Percentiles rank a stretch among this genome's conserved stretches.
Evolutionary conservation across 2,113 vertebrate species (phyloP).

Genomic region (Psittacula cyanocephala): DNA sequence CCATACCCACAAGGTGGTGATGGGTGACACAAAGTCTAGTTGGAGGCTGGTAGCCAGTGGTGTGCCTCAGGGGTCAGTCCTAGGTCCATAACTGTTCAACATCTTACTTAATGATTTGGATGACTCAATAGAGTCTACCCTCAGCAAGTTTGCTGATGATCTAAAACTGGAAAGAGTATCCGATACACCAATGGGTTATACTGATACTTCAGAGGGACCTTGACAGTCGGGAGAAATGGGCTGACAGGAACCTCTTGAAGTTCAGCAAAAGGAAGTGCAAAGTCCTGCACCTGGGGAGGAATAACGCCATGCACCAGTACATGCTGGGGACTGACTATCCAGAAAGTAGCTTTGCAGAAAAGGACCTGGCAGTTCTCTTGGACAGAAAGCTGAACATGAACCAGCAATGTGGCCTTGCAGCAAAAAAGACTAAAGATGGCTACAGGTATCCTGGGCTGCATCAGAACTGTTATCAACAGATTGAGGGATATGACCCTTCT

Average conservation of each 20-base stretch:
- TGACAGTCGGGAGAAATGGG: neutral
- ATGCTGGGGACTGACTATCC: neutral
- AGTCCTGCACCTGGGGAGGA: neutral
- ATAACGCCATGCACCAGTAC: neutral
- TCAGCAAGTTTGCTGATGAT: neutral
- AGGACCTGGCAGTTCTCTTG: neutral
- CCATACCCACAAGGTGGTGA: neutral
- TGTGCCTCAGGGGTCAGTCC: neutral
- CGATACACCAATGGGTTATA: neutral
- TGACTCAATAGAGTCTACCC: neutral
- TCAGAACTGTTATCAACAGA: neutral
- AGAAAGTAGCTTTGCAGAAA: neutral
- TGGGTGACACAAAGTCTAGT: neutral
- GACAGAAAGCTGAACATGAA: neutral
- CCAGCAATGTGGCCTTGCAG: neutral
- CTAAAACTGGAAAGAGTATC: neutral
- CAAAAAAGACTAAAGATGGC: neutral
- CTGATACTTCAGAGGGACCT: neutral
- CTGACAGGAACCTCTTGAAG: neutral
- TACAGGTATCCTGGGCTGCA: neutral
- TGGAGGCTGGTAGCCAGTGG: neutral
- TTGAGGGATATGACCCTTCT: neutral
- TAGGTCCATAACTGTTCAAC: neutral
- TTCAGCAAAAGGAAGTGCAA: neutral
- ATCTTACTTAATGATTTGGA: neutral